Evolutionary conservation across 2,888 invertebrate species (phyloP).

Genomic region (Drosophila mettleri): DNA sequence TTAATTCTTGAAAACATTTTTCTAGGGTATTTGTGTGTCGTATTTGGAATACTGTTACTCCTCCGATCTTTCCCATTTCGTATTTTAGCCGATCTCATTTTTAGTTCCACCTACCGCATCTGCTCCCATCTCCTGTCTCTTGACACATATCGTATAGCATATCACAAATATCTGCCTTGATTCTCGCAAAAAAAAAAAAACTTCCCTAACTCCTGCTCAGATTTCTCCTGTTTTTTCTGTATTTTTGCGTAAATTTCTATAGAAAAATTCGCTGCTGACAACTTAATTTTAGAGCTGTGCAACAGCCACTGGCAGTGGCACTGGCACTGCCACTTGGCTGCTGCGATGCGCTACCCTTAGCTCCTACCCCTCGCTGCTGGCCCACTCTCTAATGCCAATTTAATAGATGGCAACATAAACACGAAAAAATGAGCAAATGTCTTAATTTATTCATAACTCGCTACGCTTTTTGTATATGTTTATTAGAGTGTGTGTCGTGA

Average conservation of each 20-base stretch:
- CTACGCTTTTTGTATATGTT: slow-evolving; percentile 61
- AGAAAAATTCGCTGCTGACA: slow-evolving; percentile 26
- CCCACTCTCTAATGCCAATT: slow-evolving; percentile 81
- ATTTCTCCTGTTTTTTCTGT: slow-evolving; percentile 24
- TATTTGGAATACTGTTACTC: neutral
- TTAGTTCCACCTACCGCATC: slow-evolving; percentile 43
- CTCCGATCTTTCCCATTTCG: neutral
- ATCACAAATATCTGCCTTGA: neutral
- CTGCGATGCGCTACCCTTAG: neutral
- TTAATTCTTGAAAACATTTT: too few species aligned
- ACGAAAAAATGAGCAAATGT: slow-evolving; percentile 74
- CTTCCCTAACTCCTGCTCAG: neutral
- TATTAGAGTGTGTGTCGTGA: slow-evolving; percentile 59
- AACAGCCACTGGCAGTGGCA: too few species aligned
- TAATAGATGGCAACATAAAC: slow-evolving; percentile 72
- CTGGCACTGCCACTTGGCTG: slow-evolving; percentile 29
- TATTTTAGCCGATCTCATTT: neutral
- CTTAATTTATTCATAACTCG: slow-evolving; percentile 83
- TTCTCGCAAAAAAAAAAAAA: slow-evolving; percentile 1
- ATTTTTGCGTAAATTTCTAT: slow-evolving; percentile 31
- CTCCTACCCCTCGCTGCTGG: neutral
- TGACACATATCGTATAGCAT: slow-evolving; percentile 25
- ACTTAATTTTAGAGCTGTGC: slow-evolving; percentile 22
- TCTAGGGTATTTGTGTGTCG: slow-evolving; percentile 41
- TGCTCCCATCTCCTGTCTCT: neutral